phyloP scores from a whole-genome alignment of 2,113 vertebrate species.

The Hypanus sabinus region DNA sequence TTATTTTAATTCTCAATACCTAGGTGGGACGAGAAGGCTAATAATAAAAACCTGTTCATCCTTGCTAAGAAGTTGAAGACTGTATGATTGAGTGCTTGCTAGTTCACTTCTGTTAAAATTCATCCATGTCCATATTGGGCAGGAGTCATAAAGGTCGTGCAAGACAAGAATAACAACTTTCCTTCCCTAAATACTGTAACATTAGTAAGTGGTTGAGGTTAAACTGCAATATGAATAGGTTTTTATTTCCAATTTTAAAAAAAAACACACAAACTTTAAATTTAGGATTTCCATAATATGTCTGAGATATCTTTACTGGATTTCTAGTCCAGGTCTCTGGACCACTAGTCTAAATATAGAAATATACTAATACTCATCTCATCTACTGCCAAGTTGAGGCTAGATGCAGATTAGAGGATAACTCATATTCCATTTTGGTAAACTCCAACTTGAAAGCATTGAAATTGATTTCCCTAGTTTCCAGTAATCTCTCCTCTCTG shows the following conservation, averaged over 20 bases:
- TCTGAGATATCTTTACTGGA: neutral
- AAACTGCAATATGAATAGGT: neutral
- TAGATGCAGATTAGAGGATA: too few species aligned
- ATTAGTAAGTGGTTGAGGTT: neutral
- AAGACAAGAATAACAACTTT: neutral
- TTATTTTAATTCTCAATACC: neutral
- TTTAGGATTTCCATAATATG: neutral
- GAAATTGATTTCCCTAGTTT: too few species aligned
- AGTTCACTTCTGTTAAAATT: neutral
- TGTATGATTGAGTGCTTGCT: neutral
- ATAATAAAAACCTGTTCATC: neutral
- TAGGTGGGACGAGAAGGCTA: neutral
- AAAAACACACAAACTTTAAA: too few species aligned
- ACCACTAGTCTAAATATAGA: neutral
- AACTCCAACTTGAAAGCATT: too few species aligned
- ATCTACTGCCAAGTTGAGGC: too few species aligned
- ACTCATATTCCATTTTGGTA: too few species aligned
- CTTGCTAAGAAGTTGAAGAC: neutral
- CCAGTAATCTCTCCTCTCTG: too few species aligned
- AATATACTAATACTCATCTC: neutral
- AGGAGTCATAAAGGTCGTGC: neutral
- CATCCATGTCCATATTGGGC: neutral
- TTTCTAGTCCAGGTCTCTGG: neutral
- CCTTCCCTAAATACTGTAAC: neutral
- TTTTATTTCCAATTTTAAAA: neutral